Percentiles rank a stretch among this genome's conserved stretches.
phyloP scores from a whole-genome alignment of 2,888 invertebrate genomes.

The Beris chalybata region DNA sequence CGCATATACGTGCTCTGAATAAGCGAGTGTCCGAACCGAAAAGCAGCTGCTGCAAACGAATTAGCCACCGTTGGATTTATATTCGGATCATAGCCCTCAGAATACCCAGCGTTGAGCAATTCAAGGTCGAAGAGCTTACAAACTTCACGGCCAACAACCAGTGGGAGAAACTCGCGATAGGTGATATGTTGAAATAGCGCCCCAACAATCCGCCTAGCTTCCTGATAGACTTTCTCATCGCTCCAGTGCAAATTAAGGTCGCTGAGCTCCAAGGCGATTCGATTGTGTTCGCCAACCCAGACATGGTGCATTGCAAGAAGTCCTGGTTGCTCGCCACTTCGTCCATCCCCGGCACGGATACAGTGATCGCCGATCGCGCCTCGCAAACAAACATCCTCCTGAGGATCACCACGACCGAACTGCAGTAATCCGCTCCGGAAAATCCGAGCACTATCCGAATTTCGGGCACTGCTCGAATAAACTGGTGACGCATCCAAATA shows the following conservation, averaged over 20 bases:
- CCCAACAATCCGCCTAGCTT: slow-evolving; percentile 77
- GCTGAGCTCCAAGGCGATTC: slow-evolving; percentile 71
- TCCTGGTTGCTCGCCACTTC: slow-evolving; percentile 79
- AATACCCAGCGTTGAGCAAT: slow-evolving; percentile 68
- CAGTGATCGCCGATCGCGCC: slow-evolving; percentile 75
- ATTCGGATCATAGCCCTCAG: slow-evolving; percentile 68
- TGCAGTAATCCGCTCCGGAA: slow-evolving; percentile 72
- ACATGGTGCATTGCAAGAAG: slow-evolving; percentile 55
- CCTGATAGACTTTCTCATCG: slow-evolving; percentile 84
- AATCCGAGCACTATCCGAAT: slow-evolving; percentile 72
- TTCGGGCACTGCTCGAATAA: slow-evolving; percentile 75
- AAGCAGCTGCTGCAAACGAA: slow-evolving; percentile 79
- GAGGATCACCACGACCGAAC: slow-evolving; percentile 68
- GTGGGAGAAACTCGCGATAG: slow-evolving; percentile 79
- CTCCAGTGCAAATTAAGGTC: slow-evolving; percentile 83
- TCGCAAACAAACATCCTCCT: slow-evolving; percentile 70
- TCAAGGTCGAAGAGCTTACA: slow-evolving; percentile 75
- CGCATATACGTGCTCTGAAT: slow-evolving; percentile 78
- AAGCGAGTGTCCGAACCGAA: slow-evolving; percentile 84
- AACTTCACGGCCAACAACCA: slow-evolving; percentile 75
- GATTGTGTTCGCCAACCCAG: slow-evolving; percentile 59
- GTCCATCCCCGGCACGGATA: slow-evolving; percentile 76
- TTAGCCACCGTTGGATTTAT: slow-evolving; percentile 76
- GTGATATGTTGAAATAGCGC: slow-evolving; percentile 84
- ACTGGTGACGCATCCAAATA: slow-evolving; percentile 81